A percentile compares a stretch with the other conserved stretches of the same genome.
Conservation (phyloP, 2,113 vertebrate genomes). For the Genyomyrus donnyi region DNA sequence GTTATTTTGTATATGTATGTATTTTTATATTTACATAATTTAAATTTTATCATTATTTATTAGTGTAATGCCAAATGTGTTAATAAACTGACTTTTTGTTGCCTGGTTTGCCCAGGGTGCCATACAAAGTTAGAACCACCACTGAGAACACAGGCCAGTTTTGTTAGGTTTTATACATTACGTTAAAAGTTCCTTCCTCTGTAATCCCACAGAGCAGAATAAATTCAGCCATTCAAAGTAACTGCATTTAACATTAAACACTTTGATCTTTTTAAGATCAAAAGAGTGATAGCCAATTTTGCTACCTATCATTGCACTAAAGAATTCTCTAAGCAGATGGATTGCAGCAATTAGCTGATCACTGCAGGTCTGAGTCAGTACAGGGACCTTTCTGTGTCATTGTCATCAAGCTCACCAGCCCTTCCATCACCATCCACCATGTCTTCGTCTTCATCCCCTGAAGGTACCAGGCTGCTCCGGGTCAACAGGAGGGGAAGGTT, state of each 20-base stretch:
- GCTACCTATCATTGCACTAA: background rate
- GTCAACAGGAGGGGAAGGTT: slow-evolving; percentile 62
- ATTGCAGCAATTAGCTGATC: background rate
- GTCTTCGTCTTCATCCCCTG: slow-evolving; percentile 37
- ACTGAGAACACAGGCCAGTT: background rate
- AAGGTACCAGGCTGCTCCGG: slow-evolving; percentile 38
- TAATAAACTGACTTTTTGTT: background rate
- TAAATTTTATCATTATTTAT: background rate
- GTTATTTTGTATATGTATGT: background rate
- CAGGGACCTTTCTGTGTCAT: slow-evolving; percentile 20
- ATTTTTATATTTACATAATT: background rate
- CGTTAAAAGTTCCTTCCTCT: background rate
- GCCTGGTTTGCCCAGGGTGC: background rate
- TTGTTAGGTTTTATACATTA: background rate
- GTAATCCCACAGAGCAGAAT: background rate
- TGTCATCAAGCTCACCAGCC: slow-evolving; percentile 26
- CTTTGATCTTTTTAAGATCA: background rate
- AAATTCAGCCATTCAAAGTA: background rate
- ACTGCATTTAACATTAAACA: background rate
- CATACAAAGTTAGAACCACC: background rate
- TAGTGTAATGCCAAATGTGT: background rate
- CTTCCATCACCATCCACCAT: slow-evolving; percentile 24
- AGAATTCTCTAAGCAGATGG: background rate
- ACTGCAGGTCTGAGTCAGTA: background rate
- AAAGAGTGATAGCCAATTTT: background rate